These are phyloP conservation scores for Bombyx mandarina DNA, from an alignment of 1,140 invertebrate species.

Conservation along the genomic window DNA sequence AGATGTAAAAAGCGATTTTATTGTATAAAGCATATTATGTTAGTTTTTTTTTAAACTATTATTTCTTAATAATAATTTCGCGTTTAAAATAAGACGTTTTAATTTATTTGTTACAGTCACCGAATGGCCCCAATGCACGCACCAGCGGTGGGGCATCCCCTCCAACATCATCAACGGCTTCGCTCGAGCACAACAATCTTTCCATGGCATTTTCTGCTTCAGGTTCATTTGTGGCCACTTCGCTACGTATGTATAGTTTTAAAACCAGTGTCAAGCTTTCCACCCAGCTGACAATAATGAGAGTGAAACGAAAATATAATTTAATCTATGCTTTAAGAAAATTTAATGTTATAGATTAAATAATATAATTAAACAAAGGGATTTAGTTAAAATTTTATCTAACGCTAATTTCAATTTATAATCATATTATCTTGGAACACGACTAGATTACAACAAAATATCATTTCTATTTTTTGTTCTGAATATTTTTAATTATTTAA, in stretches of 20 bases:
- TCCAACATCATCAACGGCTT: conserved; percentile 47
- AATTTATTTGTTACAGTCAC: conserved; percentile 25
- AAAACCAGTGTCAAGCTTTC: no score
- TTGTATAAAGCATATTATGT: no score
- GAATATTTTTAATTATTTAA: no score
- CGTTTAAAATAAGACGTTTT: background rate
- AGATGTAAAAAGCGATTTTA: no score
- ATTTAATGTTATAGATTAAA: background rate
- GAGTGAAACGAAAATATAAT: background rate
- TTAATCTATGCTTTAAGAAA: background rate
- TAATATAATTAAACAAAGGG: background rate
- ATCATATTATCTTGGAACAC: background rate
- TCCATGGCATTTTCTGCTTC: conserved; percentile 58
- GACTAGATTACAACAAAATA: no score
- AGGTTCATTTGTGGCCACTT: conserved; percentile 50
- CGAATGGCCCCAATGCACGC: conserved; percentile 41
- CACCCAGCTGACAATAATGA: background rate
- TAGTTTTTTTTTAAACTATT: no score
- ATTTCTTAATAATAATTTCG: background rate
- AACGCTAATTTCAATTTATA: background rate
- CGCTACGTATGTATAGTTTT: conserved; percentile 33
- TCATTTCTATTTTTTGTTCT: no score
- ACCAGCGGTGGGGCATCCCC: conserved; percentile 48
- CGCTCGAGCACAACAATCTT: conserved; percentile 51
- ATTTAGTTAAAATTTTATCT: conserved; percentile 26